A percentile compares a stretch with the other conserved stretches of the same genome.
phyloP scores from a whole-genome alignment of 2,113 vertebrate species.

The Silurus glanis region DNA sequence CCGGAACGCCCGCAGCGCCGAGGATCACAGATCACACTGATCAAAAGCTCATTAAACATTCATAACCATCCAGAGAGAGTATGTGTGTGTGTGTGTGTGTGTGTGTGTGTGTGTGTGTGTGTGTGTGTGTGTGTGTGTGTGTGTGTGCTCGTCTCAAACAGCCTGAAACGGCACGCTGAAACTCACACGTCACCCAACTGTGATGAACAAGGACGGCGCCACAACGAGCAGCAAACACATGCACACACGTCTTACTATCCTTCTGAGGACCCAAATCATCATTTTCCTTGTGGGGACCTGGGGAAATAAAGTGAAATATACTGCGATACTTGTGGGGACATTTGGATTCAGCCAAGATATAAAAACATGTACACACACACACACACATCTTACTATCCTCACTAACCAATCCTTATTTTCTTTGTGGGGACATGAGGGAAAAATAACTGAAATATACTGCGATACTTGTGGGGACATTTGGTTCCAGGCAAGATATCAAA shows the following conservation, averaged over 20 bases:
- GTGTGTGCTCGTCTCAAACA: constrained; percentile 8
- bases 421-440: no score
- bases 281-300: no score
- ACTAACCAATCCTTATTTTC: no score
- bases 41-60: constrained; percentile 50
- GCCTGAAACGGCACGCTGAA: constrained; percentile 20
- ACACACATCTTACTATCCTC: no score
- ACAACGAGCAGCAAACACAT: not conserved
- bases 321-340: not conserved
- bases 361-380: not conserved
- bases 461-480: no score
- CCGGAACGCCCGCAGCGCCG: constrained; percentile 28
- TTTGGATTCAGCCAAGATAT: not conserved
- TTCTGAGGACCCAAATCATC: no score
- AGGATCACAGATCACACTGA: constrained; percentile 42
- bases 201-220: not conserved
- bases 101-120: no score
- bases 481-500: no score
- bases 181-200: constrained; percentile 11
- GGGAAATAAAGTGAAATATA: no score
- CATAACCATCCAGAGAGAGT: constrained; percentile 26
- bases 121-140: no score
- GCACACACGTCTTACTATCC: not conserved
- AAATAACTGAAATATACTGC: no score
- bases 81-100: not conserved